A percentile compares a stretch with the other conserved stretches of the same genome.
Evolutionary conservation across 2,113 vertebrate genomes (phyloP).

Genomic region (Sturnus vulgaris): DNA sequence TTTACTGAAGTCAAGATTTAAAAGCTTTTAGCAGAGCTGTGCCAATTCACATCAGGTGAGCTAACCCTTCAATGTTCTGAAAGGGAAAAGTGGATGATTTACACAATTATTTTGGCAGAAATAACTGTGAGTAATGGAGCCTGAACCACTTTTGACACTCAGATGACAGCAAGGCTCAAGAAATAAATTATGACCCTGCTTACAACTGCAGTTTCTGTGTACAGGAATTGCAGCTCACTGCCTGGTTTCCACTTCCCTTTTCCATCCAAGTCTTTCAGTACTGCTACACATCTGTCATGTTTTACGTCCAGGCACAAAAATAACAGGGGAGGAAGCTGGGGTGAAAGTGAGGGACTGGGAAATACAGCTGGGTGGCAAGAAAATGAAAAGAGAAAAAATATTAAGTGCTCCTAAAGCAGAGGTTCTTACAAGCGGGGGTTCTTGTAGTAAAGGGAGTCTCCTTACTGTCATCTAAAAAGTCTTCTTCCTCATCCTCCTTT

Average conservation of each 20-base stretch:
- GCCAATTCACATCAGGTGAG: not conserved
- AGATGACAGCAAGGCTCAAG: not conserved
- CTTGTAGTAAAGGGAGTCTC: conserved; percentile 85
- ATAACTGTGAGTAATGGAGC: not conserved
- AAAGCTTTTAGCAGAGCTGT: not conserved
- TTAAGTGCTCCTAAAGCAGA: conserved; percentile 79
- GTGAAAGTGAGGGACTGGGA: conserved; percentile 11
- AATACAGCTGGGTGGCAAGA: conserved; percentile 62
- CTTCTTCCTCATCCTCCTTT: conserved; percentile 98
- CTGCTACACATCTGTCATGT: not conserved
- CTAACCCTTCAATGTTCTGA: not conserved
- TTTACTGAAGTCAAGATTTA: not conserved
- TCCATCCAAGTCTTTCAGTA: not conserved
- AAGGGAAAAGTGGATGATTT: not conserved
- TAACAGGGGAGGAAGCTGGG: not conserved
- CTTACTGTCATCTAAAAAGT: conserved; percentile 99
- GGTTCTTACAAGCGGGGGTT: conserved; percentile 82
- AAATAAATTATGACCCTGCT: not conserved
- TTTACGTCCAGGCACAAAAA: conserved; percentile 5
- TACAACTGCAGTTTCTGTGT: not conserved
- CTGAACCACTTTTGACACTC: not conserved
- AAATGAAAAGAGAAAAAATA: conserved; percentile 63
- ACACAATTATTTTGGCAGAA: not conserved
- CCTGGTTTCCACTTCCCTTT: not conserved
- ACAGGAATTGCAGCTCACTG: not conserved